Conservation (phyloP, 2,113 vertebrate genomes). For the Microcebus murinus region DNA sequence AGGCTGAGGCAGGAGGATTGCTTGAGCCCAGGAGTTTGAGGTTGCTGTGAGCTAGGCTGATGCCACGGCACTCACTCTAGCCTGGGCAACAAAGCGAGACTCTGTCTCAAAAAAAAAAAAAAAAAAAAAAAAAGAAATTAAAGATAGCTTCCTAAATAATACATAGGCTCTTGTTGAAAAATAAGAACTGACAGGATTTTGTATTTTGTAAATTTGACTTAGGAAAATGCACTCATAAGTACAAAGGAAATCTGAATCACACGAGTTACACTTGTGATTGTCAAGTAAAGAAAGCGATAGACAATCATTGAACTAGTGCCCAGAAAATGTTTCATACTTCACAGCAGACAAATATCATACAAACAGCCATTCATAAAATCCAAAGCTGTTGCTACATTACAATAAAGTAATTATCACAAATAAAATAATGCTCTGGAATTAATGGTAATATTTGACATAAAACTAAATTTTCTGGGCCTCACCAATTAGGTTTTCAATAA, state of each 20-base stretch:
- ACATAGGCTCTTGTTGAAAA: not conserved
- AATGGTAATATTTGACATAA: not conserved
- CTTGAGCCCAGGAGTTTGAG: no score
- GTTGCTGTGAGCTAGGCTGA: no score
- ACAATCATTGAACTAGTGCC: not conserved
- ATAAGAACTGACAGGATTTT: not conserved
- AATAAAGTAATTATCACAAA: not conserved
- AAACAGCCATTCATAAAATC: not conserved
- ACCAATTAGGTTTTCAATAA: constrained; percentile 8
- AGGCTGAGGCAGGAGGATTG: no score
- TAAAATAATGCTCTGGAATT: not conserved
- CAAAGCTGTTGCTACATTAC: not conserved
- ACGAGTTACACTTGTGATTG: not conserved
- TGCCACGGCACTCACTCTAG: no score
- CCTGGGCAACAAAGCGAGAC: no score
- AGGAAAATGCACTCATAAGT: not conserved
- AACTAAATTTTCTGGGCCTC: not conserved
- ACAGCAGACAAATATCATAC: not conserved
- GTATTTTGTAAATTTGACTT: not conserved
- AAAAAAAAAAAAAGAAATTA: constrained; percentile 7
- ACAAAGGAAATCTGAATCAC: not conserved
- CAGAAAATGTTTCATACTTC: not conserved
- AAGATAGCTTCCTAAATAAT: not conserved
- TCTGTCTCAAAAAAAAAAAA: not conserved
- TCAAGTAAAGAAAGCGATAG: not conserved